Evolutionary conservation across 2,113 vertebrate species (phyloP).

Genomic region (Mastomys natalensis): DNA sequence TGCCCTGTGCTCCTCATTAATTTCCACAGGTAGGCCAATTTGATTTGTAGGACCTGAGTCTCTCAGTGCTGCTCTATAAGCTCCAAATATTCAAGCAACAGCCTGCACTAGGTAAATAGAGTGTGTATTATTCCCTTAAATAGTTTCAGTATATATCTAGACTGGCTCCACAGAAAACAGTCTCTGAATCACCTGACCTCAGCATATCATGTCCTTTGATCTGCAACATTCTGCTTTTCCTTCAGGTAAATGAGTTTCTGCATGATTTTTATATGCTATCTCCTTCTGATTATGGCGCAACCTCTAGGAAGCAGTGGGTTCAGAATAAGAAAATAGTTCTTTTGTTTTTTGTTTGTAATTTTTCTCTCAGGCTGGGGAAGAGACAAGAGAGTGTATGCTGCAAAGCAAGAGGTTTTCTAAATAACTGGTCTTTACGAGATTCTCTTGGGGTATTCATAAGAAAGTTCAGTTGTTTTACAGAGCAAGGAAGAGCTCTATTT

Average conservation of each 20-base stretch:
- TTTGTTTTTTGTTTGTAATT: background rate
- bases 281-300: background rate
- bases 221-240: background rate
- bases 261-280: background rate
- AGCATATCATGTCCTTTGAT: background rate
- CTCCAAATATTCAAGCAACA: background rate
- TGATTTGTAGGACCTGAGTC: background rate
- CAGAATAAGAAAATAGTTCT: background rate
- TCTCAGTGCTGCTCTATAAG: background rate
- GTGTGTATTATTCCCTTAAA: no score
- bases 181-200: background rate
- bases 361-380: background rate
- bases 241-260: background rate
- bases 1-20: background rate
- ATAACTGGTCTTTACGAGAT: background rate
- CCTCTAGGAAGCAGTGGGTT: background rate
- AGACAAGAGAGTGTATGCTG: background rate
- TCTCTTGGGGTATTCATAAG: background rate
- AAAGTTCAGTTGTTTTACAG: background rate
- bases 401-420: no score
- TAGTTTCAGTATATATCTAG: background rate
- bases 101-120: background rate
- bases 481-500: background rate
- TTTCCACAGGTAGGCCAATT: background rate
- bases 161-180: no score